phyloP scores from a whole-genome alignment of 2,113 vertebrate species.

The Trogon melanurus region DNA sequence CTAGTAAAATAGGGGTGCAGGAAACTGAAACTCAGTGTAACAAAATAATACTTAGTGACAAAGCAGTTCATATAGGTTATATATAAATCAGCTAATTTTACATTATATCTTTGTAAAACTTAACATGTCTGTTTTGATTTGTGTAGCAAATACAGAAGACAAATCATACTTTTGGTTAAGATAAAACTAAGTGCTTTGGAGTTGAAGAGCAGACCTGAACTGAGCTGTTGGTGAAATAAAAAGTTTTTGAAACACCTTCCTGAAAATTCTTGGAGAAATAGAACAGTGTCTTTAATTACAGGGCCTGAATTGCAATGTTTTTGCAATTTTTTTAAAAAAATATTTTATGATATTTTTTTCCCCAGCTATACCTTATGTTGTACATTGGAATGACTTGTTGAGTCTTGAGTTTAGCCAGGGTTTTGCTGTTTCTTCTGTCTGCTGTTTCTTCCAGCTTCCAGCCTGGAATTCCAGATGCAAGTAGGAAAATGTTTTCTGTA shows the following conservation, averaged over 20 bases:
- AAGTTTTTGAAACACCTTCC: not conserved
- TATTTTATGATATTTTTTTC: no score
- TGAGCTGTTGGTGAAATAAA: not conserved
- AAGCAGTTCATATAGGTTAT: not conserved
- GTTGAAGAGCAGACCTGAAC: not conserved
- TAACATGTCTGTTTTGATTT: not conserved
- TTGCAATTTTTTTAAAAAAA: no score
- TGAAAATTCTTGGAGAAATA: not conserved
- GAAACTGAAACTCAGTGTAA: not conserved
- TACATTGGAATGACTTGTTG: not conserved
- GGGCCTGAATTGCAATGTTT: not conserved
- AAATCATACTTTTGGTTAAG: not conserved
- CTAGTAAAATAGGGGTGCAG: not conserved
- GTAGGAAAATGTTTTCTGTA: not conserved
- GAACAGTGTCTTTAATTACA: not conserved
- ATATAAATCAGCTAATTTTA: not conserved
- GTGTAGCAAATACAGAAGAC: not conserved
- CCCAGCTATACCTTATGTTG: not conserved
- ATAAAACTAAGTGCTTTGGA: not conserved
- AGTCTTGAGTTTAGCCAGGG: not conserved
- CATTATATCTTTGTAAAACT: not conserved
- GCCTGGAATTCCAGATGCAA: not conserved
- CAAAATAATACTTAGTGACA: not conserved
- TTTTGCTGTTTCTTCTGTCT: not conserved
- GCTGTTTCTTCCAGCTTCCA: no score